Percentiles rank a stretch among this genome's conserved stretches.
Evolutionary conservation across 2,888 invertebrate genomes (phyloP).

Genomic region (Orthosia cruda): DNA sequence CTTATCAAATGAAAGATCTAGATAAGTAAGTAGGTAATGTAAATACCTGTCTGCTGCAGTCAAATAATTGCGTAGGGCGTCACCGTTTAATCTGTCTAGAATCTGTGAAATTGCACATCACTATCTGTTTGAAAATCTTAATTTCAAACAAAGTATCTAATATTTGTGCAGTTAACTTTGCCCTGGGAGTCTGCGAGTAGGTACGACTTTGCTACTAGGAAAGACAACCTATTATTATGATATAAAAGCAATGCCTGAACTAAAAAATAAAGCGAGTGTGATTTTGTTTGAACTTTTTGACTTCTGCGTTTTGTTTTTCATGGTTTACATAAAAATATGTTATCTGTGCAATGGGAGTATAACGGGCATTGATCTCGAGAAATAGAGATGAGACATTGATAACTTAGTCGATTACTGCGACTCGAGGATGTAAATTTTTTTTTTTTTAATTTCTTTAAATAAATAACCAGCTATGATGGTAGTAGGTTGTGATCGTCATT

Average conservation of each 20-base stretch:
- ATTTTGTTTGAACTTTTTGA: not conserved
- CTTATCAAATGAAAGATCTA: constrained; percentile 45
- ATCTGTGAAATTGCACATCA: not conserved
- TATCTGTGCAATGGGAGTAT: not conserved
- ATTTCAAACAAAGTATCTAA: constrained; percentile 10
- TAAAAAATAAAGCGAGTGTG: not conserved
- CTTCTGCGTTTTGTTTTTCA: constrained; percentile 22
- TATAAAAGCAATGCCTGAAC: not conserved
- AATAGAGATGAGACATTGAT: constrained; percentile 13
- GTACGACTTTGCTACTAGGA: not conserved
- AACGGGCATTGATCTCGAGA: constrained; percentile 30
- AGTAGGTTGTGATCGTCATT: too few relatives aligned
- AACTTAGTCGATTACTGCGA: constrained; percentile 22
- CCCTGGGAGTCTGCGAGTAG: not conserved
- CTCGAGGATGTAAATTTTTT: too few relatives aligned
- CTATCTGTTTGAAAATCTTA: not conserved
- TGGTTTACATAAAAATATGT: not conserved
- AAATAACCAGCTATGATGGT: too few relatives aligned
- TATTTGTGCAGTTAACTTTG: not conserved
- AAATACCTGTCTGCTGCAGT: constrained; percentile 4
- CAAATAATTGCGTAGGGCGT: constrained; percentile 20
- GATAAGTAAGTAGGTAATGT: constrained; percentile 38
- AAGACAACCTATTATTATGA: too few relatives aligned
- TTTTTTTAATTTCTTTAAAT: too few relatives aligned
- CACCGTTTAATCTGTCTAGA: not conserved